phyloP scores from a whole-genome alignment of 2,113 vertebrate genomes.

The Muntiacus reevesi region DNA sequence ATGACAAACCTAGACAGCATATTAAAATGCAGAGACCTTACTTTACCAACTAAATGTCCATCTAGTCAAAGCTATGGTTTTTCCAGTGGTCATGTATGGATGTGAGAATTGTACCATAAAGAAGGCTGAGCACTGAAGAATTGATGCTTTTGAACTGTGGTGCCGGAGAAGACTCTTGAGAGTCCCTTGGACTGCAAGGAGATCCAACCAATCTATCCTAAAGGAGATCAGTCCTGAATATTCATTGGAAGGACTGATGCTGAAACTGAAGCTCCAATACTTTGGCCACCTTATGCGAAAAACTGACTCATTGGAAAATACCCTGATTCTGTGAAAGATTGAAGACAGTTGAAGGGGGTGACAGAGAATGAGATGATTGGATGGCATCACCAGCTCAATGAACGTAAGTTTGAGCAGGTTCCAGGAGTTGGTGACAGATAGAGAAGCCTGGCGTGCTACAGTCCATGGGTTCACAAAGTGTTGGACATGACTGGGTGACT shows the following conservation, averaged over 20 bases:
- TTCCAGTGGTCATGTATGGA: neutral
- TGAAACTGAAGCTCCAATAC: neutral
- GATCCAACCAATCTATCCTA: neutral
- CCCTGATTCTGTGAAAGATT: neutral
- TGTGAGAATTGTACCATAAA: neutral
- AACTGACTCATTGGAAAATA: neutral
- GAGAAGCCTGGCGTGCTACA: neutral
- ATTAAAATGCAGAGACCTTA: neutral
- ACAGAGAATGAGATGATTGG: neutral
- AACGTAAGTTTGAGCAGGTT: neutral
- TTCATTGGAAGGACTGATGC: neutral
- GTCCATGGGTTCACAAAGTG: neutral
- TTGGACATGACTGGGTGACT: neutral
- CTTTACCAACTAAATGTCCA: rapidly evolving
- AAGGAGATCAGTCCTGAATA: neutral
- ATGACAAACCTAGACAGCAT: neutral
- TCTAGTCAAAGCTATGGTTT: neutral
- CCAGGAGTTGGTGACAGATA: neutral
- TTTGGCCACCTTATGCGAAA: neutral
- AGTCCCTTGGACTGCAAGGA: neutral
- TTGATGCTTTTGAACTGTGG: neutral
- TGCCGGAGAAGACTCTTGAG: neutral
- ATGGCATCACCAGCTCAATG: neutral
- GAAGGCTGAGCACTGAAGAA: neutral
- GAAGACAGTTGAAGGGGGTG: neutral